Conservation (phyloP, 2,113 vertebrate genomes). For the Hippolais icterina region DNA sequence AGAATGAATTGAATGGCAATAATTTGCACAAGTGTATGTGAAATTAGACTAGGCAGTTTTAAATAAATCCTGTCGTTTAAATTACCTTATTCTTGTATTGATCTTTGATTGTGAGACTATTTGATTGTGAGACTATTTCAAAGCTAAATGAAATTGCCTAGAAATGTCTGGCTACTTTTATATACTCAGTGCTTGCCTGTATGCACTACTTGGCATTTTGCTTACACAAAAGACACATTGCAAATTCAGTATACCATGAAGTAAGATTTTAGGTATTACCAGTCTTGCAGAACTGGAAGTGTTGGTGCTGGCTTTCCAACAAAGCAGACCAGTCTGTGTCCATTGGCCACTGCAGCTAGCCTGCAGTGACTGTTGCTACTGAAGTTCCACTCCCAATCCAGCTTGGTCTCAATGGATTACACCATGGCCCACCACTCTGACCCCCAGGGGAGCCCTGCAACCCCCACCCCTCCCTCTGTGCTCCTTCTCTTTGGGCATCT, state of each 20-base stretch:
- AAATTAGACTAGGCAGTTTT: background rate
- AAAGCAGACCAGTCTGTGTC: background rate
- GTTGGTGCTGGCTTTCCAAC: background rate
- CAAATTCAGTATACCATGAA: background rate
- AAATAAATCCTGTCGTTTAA: background rate
- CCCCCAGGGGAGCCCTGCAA: too few species aligned
- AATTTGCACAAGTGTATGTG: background rate
- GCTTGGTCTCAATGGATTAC: too few species aligned
- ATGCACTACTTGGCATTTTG: background rate
- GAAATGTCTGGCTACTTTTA: background rate
- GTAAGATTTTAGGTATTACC: background rate
- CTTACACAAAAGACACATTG: background rate
- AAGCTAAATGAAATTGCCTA: background rate
- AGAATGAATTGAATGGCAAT: background rate
- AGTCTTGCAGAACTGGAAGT: background rate
- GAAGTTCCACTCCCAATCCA: background rate
- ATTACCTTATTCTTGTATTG: background rate
- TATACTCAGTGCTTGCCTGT: background rate
- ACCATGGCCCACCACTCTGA: rapidly evolving
- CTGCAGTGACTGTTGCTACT: background rate
- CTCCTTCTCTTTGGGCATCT: background rate
- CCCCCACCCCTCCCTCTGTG: background rate
- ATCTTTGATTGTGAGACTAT: background rate
- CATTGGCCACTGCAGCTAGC: rapidly evolving
- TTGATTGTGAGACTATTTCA: background rate